Percentiles rank a stretch among this genome's conserved stretches.
Conservation (phyloP, 2,797 vertebrate genomes). For the Melopsittacus undulatus region DNA sequence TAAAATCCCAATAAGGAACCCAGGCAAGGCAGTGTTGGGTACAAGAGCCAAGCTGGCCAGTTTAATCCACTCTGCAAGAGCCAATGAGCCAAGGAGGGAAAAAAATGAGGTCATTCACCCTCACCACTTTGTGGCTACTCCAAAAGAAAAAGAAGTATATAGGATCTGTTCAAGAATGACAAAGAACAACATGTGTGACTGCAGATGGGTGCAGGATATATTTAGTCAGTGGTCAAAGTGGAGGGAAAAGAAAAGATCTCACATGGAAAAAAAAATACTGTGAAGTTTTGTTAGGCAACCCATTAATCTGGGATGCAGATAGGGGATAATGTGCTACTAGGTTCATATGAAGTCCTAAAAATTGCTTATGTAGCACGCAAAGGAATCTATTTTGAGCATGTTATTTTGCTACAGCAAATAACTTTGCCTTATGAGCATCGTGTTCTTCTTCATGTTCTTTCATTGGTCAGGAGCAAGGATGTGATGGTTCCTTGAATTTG, state of each 20-base stretch:
- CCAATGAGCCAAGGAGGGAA: neutral
- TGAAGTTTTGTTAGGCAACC: slow-evolving; percentile 51
- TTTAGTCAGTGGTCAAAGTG: slow-evolving; percentile 57
- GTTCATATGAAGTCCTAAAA: slow-evolving; percentile 23
- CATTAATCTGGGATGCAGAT: slow-evolving; percentile 53
- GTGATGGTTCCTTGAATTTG: neutral
- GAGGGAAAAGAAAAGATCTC: slow-evolving; percentile 40
- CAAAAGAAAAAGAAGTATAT: slow-evolving; percentile 32
- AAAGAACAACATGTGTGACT: slow-evolving; percentile 61
- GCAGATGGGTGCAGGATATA: slow-evolving; percentile 38
- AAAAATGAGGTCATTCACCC: slow-evolving; percentile 47
- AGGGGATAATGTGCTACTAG: slow-evolving; percentile 45
- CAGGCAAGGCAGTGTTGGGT: neutral
- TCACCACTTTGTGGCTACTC: slow-evolving; percentile 51
- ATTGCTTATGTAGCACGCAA: neutral
- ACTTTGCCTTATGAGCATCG: neutral
- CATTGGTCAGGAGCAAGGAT: neutral
- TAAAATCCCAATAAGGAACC: neutral
- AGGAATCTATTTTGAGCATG: slow-evolving; percentile 20
- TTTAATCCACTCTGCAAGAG: slow-evolving; percentile 50
- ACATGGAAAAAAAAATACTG: slow-evolving; percentile 61
- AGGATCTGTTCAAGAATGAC: slow-evolving; percentile 51
- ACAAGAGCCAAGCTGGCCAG: neutral
- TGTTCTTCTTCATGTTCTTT: neutral
- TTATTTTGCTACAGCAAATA: neutral